Percentiles rank a stretch among this genome's conserved stretches.
Evolutionary conservation across 2,888 invertebrate genomes (phyloP).

Genomic region (Luffia ferchaultella): DNA sequence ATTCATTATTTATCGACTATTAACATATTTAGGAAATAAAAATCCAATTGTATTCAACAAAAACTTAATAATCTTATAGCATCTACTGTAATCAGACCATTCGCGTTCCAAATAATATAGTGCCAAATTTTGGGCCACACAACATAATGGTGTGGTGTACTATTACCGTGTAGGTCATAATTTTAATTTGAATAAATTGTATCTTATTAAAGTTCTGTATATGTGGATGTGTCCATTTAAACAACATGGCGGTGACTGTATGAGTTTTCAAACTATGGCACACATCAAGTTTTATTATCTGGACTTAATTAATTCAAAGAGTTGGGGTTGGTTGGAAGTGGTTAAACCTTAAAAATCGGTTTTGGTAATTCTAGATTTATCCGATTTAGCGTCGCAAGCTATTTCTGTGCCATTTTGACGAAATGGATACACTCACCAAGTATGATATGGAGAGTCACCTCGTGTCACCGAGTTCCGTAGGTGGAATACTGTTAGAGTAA

Average conservation of each 20-base stretch:
- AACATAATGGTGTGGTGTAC: slow-evolving; percentile 25
- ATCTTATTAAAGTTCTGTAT: neutral
- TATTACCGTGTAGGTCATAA: slow-evolving; percentile 10
- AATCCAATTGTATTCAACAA: neutral
- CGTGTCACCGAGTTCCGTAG: neutral
- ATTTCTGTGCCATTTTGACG: too few species aligned
- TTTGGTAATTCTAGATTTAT: too few species aligned
- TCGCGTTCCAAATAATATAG: slow-evolving; percentile 58
- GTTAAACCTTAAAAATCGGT: too few species aligned
- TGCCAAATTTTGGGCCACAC: slow-evolving; percentile 50
- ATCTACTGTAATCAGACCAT: slow-evolving; percentile 43
- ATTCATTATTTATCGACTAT: neutral
- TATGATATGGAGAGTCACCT: too few species aligned
- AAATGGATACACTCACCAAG: too few species aligned
- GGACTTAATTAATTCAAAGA: too few species aligned
- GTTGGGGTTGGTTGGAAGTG: too few species aligned
- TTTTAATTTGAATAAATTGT: slow-evolving; percentile 25
- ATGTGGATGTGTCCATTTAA: neutral
- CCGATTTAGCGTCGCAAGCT: too few species aligned
- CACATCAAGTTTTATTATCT: too few species aligned
- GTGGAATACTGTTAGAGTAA: neutral
- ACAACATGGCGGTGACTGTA: too few species aligned
- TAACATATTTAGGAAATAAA: neutral
- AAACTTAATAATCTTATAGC: neutral
- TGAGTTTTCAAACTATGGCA: too few species aligned